These are phyloP conservation scores for Gymnoscelis rufifasciata DNA, from an alignment of 2,888 invertebrate genomes.

Conservation along the genomic window DNA sequence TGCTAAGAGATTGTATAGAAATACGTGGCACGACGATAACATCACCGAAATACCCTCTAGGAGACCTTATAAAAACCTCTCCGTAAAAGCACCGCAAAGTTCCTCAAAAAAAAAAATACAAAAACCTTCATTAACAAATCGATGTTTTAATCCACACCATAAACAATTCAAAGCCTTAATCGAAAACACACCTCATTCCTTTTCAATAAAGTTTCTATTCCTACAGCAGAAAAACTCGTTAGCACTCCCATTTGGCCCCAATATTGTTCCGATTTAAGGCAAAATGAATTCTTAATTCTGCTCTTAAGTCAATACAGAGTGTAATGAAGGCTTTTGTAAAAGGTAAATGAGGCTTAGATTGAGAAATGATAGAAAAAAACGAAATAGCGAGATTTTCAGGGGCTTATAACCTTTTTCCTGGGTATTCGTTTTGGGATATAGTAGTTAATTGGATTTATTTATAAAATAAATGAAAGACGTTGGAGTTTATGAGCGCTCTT, in stretches of 20 bases:
- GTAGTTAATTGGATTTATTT: no score
- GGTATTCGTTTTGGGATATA: no score
- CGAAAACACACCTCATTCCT: slow-evolving; percentile 5
- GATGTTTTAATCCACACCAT: slow-evolving; percentile 13
- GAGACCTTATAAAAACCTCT: no score
- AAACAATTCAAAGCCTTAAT: not conserved
- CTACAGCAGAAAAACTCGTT: slow-evolving; percentile 24
- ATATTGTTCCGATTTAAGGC: slow-evolving; percentile 27
- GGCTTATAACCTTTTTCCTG: no score
- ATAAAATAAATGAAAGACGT: no score
- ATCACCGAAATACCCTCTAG: no score
- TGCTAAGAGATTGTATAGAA: no score
- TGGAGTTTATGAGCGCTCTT: no score
- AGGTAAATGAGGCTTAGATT: slow-evolving; percentile 19
- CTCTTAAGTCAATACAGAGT: slow-evolving; percentile 27
- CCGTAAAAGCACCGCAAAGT: no score
- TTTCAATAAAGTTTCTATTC: slow-evolving; percentile 8
- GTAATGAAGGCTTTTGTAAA: slow-evolving; percentile 19
- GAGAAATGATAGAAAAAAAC: slow-evolving; percentile 7
- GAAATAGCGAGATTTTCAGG: not conserved
- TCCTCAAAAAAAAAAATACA: no score
- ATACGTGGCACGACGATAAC: no score
- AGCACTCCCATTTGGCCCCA: slow-evolving; percentile 19
- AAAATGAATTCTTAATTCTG: slow-evolving; percentile 33
- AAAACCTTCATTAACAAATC: slow-evolving; percentile 24